Percentiles rank a stretch among this genome's conserved stretches.
Evolutionary conservation across 2,797 vertebrate species (phyloP).

Genomic region (Halcyon smyrnensis): DNA sequence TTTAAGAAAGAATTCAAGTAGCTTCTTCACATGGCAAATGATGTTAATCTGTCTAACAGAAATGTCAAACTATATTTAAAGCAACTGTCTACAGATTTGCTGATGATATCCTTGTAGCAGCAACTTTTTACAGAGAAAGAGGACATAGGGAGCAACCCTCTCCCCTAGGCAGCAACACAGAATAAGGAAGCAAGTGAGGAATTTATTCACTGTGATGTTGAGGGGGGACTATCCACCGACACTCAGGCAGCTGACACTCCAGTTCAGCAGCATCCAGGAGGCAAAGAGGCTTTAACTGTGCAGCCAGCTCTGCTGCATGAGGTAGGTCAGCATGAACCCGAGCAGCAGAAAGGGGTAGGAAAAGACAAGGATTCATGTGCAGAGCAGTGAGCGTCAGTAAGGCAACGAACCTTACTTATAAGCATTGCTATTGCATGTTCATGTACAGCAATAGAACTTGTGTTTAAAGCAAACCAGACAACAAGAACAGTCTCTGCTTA

Average conservation of each 20-base stretch:
- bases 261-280: not conserved
- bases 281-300: not conserved
- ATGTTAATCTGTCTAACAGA: not conserved
- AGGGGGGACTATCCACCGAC: not conserved
- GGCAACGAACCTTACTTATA: not conserved
- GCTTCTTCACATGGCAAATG: not conserved
- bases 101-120: not conserved
- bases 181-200: not conserved
- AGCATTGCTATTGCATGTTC: not conserved
- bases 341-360: not conserved
- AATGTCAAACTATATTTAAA: not conserved
- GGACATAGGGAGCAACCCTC: not conserved
- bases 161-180: rapidly evolving
- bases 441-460: not conserved
- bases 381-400: not conserved
- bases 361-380: not conserved
- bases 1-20: not conserved
- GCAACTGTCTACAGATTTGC: not conserved
- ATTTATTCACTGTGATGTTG: not conserved
- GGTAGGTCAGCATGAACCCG: not conserved
- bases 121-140: not conserved
- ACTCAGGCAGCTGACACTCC: not conserved
- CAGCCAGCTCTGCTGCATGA: not conserved
- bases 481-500: not conserved
- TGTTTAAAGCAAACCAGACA: not conserved